A percentile compares a stretch with the other conserved stretches of the same genome.
These are phyloP conservation scores for Seladonia tumulorum DNA, from an alignment of 2,888 invertebrate genomes.

Conservation along the genomic window DNA sequence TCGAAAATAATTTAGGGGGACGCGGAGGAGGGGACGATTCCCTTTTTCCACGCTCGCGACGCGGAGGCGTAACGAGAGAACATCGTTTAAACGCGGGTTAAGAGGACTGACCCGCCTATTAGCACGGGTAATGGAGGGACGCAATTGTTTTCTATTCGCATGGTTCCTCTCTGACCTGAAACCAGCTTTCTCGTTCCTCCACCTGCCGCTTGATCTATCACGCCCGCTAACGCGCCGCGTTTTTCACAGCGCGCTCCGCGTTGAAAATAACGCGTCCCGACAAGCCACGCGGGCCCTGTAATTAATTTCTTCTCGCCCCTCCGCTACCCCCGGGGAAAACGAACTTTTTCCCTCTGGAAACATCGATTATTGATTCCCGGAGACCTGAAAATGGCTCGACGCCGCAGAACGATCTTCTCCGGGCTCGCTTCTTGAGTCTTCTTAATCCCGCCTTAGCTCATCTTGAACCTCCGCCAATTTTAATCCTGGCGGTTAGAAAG, in stretches of 20 bases:
- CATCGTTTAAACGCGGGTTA: slow-evolving; percentile 62
- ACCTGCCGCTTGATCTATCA: neutral
- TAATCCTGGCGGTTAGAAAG: neutral
- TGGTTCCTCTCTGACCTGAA: slow-evolving; percentile 17
- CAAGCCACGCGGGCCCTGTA: neutral
- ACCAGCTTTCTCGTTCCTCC: slow-evolving; percentile 14
- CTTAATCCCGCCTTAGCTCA: neutral
- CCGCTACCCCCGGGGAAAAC: neutral
- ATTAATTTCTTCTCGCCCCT: slow-evolving; percentile 9
- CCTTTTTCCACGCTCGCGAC: slow-evolving; percentile 21
- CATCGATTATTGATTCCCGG: neutral
- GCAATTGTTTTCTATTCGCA: slow-evolving; percentile 65
- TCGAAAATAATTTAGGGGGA: slow-evolving; percentile 69
- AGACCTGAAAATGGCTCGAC: neutral
- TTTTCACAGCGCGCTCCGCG: neutral
- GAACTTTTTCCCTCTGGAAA: neutral
- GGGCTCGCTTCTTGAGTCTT: neutral
- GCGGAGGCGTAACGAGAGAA: slow-evolving; percentile 54
- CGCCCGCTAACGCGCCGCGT: neutral
- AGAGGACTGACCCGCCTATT: slow-evolving; percentile 58
- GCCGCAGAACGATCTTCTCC: neutral
- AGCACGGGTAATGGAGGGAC: slow-evolving; percentile 56
- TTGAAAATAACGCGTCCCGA: slow-evolving; percentile 4
- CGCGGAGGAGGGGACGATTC: slow-evolving; percentile 21
- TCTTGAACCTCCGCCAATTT: slow-evolving; percentile 1